phyloP scores from a whole-genome alignment of 2,113 vertebrate species.

The Nematolebias whitei region DNA sequence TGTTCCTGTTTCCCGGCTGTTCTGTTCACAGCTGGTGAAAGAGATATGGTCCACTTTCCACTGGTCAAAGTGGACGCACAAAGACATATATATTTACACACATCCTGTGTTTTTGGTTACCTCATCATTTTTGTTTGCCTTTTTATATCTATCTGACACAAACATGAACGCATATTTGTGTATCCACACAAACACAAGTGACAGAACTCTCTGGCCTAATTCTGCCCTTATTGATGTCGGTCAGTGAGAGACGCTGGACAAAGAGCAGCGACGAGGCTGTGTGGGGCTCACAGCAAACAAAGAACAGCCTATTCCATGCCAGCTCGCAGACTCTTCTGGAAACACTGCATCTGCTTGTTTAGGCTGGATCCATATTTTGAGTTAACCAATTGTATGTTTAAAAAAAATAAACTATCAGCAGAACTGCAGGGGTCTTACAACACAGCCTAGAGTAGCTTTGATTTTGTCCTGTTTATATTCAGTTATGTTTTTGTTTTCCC shows the following conservation, averaged over 20 bases:
- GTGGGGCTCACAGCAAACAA: conserved; percentile 67
- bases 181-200: conserved; percentile 22
- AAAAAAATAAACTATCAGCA: conserved; percentile 43
- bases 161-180: conserved; percentile 24
- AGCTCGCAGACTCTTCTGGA: conserved; percentile 68
- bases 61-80: conserved; percentile 31
- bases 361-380: conserved; percentile 66
- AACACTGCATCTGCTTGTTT: conserved; percentile 66
- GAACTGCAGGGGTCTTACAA: conserved; percentile 54
- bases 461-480: conserved; percentile 21
- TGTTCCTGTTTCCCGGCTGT: conserved; percentile 73
- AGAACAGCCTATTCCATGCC: conserved; percentile 63
- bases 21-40: conserved; percentile 65
- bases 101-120: conserved; percentile 13
- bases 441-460: conserved; percentile 34
- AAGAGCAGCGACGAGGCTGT: conserved; percentile 65
- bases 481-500: neutral
- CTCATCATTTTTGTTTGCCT: conserved; percentile 5
- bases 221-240: conserved; percentile 73
- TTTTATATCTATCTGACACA: conserved; percentile 28
- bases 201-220: conserved; percentile 74
- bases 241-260: conserved; percentile 66
- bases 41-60: conserved; percentile 63
- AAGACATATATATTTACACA: conserved; percentile 5
- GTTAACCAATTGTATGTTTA: conserved; percentile 59